Base-by-base conservation (phyloP, 2,888 invertebrate species). In the Perizoma flavofasciatum region DNA sequence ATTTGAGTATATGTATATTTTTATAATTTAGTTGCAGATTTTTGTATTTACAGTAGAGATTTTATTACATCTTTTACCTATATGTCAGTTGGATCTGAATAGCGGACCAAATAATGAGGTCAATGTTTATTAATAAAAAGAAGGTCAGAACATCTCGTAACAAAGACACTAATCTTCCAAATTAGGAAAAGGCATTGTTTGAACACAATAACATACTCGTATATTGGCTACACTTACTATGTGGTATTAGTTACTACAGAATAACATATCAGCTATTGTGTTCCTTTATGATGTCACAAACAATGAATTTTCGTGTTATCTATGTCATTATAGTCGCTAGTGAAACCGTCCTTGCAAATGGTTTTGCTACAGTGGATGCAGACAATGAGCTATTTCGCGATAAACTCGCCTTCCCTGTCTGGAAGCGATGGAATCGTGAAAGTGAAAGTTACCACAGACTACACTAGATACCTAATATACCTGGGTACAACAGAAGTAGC, bases 331-430 rank as follows among this genome's bases (percentile, higher is more conserved):
- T 75, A 75, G 74, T 78, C 59, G 72, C 72, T 70, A 77, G 86
- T 82, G 88, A 88, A 89, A 87, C 83, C 84, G 86, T 87, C 86
- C 87, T 87, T 88, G 85, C 68, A 63, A 73, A 69, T 75, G 74
- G 69, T 78, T 53, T 9, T 58, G 60, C 61, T 60, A 82, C 81
- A 82, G 82, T 81, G 75, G 67, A 66, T 65, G 67, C 67, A 80
- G 73, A 88, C 88, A 89, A 88, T 89, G 81, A 73, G 69, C 76
- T 77, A 78, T 83, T 85, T 83, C 78, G 74, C 78, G 84, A 84
- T 83, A 85, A 83, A 71, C 65, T 50, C 61, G 62, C 76, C 82
- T 82, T 84, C 83, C 86, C 75, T 76, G 73, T 71, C 67, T 67
- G 68, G 68, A 68, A 70, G 73, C 69, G 61, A 64, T 83, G 85